Evolutionary conservation across 2,113 vertebrate species (phyloP).

Genomic region (Psittacara wagleri): DNA sequence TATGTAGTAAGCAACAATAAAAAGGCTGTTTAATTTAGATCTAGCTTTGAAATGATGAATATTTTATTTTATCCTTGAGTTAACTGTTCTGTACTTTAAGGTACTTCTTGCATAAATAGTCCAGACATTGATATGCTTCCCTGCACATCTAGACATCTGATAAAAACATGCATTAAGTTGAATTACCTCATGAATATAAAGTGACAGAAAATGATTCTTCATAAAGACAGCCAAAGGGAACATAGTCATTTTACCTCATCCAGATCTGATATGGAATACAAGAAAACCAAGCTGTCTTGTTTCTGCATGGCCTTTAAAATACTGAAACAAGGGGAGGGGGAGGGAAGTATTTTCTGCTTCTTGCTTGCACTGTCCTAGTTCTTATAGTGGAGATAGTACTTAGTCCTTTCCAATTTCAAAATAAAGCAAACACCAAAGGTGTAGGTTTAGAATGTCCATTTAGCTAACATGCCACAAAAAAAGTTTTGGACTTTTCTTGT

Average conservation of each 20-base stretch:
- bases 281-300: background rate
- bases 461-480: background rate
- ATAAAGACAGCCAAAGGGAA: slow-evolving; percentile 24
- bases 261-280: background rate
- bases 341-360: background rate
- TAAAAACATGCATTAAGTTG: slow-evolving; percentile 12
- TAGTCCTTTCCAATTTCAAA: background rate
- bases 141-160: background rate
- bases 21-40: background rate
- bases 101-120: slow-evolving; percentile 1
- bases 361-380: background rate
- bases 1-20: background rate
- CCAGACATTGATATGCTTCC: background rate
- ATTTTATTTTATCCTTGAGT: background rate
- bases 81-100: background rate
- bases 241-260: background rate
- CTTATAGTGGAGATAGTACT: background rate
- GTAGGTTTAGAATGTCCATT: background rate
- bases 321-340: background rate
- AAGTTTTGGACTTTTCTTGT: background rate
- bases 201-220: slow-evolving; percentile 18
- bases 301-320: background rate
- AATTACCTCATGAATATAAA: slow-evolving; percentile 55
- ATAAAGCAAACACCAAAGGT: background rate
- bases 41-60: slow-evolving; percentile 1